Evolutionary conservation across 2,113 vertebrate species (phyloP).

Genomic region (Limnothrissa miodon): DNA sequence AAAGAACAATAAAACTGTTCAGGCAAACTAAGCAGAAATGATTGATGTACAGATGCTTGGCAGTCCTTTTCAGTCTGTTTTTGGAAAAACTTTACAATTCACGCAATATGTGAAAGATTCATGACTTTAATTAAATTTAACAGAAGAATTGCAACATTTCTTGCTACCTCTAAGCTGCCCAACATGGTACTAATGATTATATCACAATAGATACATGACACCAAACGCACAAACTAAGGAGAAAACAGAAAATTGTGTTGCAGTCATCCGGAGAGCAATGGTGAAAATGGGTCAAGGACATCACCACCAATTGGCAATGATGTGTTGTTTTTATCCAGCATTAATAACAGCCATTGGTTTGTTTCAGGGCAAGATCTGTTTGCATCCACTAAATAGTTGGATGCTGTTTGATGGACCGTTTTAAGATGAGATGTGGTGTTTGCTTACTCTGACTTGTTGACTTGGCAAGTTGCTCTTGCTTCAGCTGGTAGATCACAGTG

Average conservation of each 20-base stretch:
- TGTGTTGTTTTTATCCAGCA: background rate
- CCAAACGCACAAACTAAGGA: background rate
- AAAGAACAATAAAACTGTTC: slow-evolving; percentile 49
- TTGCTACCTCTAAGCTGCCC: too few relatives aligned
- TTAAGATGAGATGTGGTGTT: background rate
- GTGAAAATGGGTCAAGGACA: background rate
- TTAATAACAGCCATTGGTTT: background rate
- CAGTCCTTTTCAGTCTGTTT: background rate
- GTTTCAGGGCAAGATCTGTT: background rate
- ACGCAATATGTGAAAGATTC: too few relatives aligned
- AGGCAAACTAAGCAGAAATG: slow-evolving; percentile 58
- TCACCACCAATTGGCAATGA: background rate
- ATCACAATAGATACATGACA: background rate
- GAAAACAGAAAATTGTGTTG: background rate
- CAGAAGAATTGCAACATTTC: too few relatives aligned
- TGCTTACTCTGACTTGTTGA: slow-evolving; percentile 7
- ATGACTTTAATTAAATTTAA: too few relatives aligned
- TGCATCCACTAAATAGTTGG: background rate
- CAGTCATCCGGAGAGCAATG: background rate
- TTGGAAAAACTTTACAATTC: too few relatives aligned
- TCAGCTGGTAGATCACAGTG: background rate
- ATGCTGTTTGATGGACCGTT: background rate
- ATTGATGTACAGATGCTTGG: slow-evolving; percentile 51
- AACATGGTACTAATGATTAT: too few relatives aligned
- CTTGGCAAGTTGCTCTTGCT: background rate